Conservation (phyloP, 1,140 invertebrate species). For the Brachionus calyciflorus region DNA sequence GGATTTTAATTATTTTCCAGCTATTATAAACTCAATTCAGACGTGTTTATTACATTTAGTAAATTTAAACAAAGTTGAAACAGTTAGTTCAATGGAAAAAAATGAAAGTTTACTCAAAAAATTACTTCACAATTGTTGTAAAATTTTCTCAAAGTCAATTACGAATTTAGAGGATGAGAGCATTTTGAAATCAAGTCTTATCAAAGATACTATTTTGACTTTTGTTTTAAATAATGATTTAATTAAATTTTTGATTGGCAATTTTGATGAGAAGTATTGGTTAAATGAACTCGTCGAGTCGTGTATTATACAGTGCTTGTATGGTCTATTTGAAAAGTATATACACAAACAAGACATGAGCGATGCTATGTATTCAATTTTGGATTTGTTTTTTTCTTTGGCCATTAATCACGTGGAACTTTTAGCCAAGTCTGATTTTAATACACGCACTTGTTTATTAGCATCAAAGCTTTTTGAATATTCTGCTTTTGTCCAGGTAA, state of each 20-base stretch:
- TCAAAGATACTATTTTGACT: neutral
- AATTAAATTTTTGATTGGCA: constrained; percentile 10
- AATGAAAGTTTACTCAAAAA: constrained; percentile 18
- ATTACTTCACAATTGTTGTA: neutral
- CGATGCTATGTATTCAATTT: constrained; percentile 27
- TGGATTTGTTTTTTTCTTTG: constrained; percentile 19
- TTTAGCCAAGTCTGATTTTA: constrained; percentile 34
- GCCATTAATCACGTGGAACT: constrained; percentile 8
- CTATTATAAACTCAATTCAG: constrained; percentile 36
- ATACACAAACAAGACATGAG: neutral
- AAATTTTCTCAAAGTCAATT: neutral
- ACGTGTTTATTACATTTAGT: constrained; percentile 12
- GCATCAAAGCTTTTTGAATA: constrained; percentile 4
- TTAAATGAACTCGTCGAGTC: constrained; percentile 11
- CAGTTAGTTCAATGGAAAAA: neutral
- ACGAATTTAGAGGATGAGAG: constrained; percentile 18
- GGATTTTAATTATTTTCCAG: constrained; percentile 43
- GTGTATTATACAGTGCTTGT: constrained; percentile 15
- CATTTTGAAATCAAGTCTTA: neutral
- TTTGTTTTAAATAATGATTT: constrained; percentile 22
- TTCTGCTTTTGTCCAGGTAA: neutral
- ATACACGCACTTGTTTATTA: constrained; percentile 31
- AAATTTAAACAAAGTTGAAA: neutral
- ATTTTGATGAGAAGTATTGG: constrained; percentile 10
- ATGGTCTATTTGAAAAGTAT: constrained; percentile 27